Percentiles rank a stretch among this genome's conserved stretches.
Evolutionary conservation across 2,797 vertebrate genomes (phyloP).

Genomic region (Esox masquinongy): DNA sequence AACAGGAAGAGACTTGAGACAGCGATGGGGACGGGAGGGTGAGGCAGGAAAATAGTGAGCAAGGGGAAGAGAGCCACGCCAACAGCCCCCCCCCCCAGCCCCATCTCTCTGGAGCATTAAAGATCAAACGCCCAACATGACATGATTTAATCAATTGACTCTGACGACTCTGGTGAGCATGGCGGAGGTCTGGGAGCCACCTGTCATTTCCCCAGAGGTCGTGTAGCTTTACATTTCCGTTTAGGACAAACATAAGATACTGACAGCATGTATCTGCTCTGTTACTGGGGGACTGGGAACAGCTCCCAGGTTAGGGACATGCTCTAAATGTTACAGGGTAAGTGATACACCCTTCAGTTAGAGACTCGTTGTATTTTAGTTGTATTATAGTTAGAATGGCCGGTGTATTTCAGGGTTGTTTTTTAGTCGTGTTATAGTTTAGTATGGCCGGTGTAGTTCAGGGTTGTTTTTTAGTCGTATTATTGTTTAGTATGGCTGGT

Average conservation of each 20-base stretch:
- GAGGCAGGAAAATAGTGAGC: neutral
- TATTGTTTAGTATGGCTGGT: too few relatives aligned
- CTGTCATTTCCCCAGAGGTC: conserved; percentile 21
- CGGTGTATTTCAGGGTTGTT: neutral
- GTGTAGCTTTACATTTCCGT: neutral
- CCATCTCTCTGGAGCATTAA: conserved; percentile 20
- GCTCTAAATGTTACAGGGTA: neutral
- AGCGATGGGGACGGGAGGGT: neutral
- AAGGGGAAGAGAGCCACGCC: neutral
- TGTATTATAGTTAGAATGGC: neutral
- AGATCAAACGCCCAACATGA: conserved; percentile 42
- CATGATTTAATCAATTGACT: conserved; percentile 46
- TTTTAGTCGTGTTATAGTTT: neutral
- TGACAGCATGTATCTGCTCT: neutral
- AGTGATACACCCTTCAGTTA: neutral
- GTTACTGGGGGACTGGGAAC: neutral
- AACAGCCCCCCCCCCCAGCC: neutral
- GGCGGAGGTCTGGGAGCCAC: conserved; percentile 14
- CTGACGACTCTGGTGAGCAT: conserved; percentile 25
- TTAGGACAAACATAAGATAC: neutral
- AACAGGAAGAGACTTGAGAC: conserved; percentile 17
- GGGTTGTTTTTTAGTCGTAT: neutral
- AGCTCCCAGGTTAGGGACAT: neutral
- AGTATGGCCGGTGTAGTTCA: neutral
- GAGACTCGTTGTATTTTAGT: neutral